phyloP scores from a whole-genome alignment of 2,888 invertebrate genomes.

The Orthosia gothica region DNA sequence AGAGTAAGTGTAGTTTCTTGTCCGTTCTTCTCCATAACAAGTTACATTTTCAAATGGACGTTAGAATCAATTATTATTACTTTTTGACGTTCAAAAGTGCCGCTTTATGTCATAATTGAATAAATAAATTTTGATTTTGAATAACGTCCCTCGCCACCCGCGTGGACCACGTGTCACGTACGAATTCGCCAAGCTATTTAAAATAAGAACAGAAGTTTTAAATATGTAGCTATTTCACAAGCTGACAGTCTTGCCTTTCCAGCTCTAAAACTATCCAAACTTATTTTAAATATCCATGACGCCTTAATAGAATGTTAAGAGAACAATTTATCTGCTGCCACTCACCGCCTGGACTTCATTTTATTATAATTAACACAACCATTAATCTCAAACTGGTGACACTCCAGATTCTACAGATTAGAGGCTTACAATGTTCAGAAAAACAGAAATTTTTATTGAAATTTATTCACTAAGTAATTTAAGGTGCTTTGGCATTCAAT shows the following conservation, averaged over 20 bases:
- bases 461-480: slow-evolving; percentile 49
- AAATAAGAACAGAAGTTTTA: no score
- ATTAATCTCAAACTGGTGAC: slow-evolving; percentile 64
- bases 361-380: slow-evolving; percentile 58
- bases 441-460: slow-evolving; percentile 41
- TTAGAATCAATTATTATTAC: no score
- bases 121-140: no score
- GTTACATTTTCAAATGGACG: no score
- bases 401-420: slow-evolving; percentile 56
- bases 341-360: slow-evolving; percentile 51
- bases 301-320: slow-evolving; percentile 48
- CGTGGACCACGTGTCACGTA: no score
- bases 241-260: background rate
- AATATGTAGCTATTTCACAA: background rate
- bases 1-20: no score
- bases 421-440: slow-evolving; percentile 24
- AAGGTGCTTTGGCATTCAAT: slow-evolving; percentile 31
- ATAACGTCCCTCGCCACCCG: no score
- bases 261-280: slow-evolving; percentile 11
- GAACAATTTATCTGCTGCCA: slow-evolving; percentile 59
- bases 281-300: slow-evolving; percentile 18
- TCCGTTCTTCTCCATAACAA: no score
- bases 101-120: no score
- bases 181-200: no score
- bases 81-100: no score